Evolutionary conservation across 2,797 vertebrate genomes (phyloP), one percentile per base, ranked within the genome.

Genomic region (Valencia hispanica): DNA sequence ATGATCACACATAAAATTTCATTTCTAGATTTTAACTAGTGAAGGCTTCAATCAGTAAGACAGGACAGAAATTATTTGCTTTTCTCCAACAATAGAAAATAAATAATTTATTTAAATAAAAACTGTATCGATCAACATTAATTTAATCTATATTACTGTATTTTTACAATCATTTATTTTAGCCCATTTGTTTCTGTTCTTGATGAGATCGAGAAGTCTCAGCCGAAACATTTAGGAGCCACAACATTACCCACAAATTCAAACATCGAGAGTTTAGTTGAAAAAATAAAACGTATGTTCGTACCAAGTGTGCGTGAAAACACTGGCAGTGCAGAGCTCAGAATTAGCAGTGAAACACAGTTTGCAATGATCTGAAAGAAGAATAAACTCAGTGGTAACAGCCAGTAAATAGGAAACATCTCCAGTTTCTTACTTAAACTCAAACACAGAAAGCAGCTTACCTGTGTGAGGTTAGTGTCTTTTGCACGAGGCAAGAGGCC

Each of bases 281-380:
- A 59, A 43, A 59, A 9, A 45, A 59, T 30, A 32, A 15, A 32
- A 39, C 22, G 17, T 11, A 14, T 0, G 2, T 12, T 84, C 96
- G 97, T 93, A 99, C 98, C 98, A 78, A 99, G 94, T 0, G 97
- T 99, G 82, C 98, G 96, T 86, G 98, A 99, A 91, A 99, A 98
- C 50, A 99, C 96, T 0, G 98, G 98, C 81, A 99, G 94, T 0
- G 98, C 98, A 0, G 97, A 99, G 93, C 98, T 99, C 79, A 99
- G 96, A 84, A 99, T 96, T 39, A 99, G 94, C 68, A 99, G 92
- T 32, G 96, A 99, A 55, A 99, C 97, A 1, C 97, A 99, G 93
- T 99, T 99, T 78, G 96, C 98, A 1, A 99, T 99, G 61, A 99
- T 99, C 98, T 99, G 91, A 43, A 87, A 82, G 17, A 10, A 68